Percentiles rank a stretch among this genome's conserved stretches.
Evolutionary conservation across 2,113 vertebrate species (phyloP).

Genomic region (Calidris pugnax): DNA sequence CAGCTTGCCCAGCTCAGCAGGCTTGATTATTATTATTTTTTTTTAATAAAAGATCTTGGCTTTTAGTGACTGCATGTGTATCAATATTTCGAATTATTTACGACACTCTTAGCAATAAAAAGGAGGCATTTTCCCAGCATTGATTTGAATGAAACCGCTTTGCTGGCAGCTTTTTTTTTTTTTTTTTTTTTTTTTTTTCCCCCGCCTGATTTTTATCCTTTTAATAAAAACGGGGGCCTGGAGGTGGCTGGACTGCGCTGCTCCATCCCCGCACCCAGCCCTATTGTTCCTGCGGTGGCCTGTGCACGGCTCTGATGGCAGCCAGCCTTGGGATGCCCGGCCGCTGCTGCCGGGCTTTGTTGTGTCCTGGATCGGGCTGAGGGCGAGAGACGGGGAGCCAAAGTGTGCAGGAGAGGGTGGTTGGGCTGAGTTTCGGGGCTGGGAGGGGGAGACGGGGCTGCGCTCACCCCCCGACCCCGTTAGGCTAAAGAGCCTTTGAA

Average conservation of each 20-base stretch:
- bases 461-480: not conserved
- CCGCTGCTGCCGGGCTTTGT: not conserved
- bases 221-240: not conserved
- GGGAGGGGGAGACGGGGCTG: not conserved
- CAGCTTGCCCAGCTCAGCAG: not conserved
- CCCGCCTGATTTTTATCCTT: not conserved
- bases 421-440: not conserved
- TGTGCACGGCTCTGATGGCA: not conserved
- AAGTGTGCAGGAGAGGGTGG: not conserved
- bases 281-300: slow-evolving; percentile 62
- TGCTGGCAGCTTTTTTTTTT: not conserved
- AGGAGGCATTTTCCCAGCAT: not conserved
- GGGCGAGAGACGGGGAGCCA: rapidly evolving
- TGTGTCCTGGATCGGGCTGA: not conserved
- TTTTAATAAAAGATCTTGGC: not conserved
- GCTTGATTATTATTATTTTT: not conserved
- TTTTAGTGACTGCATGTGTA: not conserved
- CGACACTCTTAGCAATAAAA: not conserved
- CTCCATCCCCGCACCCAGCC: not conserved
- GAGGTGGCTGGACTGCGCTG: not conserved
- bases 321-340: no score
- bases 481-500: rapidly evolving
- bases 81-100: slow-evolving; percentile 39
- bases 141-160: not conserved
- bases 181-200: no score